These are phyloP conservation scores for Notechis scutatus DNA, from an alignment of 2,113 vertebrate species.

Conservation along the genomic window DNA sequence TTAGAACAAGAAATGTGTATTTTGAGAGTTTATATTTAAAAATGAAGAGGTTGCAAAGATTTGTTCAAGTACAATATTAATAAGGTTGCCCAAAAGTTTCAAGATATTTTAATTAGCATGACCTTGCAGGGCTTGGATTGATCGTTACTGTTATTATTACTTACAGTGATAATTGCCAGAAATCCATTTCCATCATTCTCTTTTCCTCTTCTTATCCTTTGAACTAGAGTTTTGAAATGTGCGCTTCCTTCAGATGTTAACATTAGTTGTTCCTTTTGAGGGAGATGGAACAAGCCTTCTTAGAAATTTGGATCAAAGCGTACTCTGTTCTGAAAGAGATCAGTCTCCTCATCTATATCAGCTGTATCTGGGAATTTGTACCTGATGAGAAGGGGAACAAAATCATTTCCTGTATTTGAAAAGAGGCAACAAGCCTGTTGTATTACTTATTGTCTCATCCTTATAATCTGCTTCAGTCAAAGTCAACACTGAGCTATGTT, in stretches of 20 bases:
- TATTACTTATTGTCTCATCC: not conserved
- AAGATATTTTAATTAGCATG: not conserved
- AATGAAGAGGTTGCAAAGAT: not conserved
- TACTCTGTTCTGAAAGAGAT: not conserved
- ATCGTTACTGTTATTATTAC: not conserved
- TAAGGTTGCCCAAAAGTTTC: not conserved
- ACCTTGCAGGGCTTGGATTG: not conserved
- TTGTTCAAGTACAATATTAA: not conserved
- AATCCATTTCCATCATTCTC: not conserved
- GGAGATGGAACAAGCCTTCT: not conserved
- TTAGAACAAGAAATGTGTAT: not conserved
- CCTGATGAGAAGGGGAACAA: not conserved
- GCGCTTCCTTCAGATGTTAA: not conserved
- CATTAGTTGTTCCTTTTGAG: not conserved
- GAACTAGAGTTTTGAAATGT: not conserved
- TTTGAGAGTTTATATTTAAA: not conserved
- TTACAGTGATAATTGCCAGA: not conserved
- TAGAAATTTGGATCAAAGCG: not conserved
- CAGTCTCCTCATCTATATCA: not conserved
- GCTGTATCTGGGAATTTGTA: not conserved
- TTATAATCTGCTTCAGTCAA: not conserved
- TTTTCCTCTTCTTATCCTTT: not conserved
- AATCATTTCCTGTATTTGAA: not conserved
- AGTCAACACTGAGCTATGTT: not conserved
- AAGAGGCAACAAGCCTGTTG: not conserved